These are phyloP conservation scores for Typhlichthys subterraneus DNA, from an alignment of 2,797 vertebrate species.

Conservation along the genomic window DNA sequence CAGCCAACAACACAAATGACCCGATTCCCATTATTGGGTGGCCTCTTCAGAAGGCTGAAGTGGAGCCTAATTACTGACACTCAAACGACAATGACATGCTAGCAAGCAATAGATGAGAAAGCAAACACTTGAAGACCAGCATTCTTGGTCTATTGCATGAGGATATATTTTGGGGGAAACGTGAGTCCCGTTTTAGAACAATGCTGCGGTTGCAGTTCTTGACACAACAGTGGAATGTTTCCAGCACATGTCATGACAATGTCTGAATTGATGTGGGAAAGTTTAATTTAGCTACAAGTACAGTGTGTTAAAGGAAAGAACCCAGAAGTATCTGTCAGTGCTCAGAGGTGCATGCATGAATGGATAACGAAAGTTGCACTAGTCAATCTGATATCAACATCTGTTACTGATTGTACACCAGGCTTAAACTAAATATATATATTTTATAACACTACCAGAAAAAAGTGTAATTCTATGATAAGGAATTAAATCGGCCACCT, in stretches of 20 bases:
- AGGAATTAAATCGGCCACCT: slow-evolving; percentile 14
- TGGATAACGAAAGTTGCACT: too few species aligned
- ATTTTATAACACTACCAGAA: background rate
- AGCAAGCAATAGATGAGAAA: slow-evolving; percentile 55
- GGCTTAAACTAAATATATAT: too few species aligned
- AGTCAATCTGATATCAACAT: too few species aligned
- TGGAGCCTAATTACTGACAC: slow-evolving; percentile 46
- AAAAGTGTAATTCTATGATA: background rate
- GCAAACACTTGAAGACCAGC: slow-evolving; percentile 54
- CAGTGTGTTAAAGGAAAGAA: background rate
- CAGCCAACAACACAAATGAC: background rate
- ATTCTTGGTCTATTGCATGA: slow-evolving; percentile 37
- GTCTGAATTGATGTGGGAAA: background rate
- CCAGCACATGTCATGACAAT: background rate
- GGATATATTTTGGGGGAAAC: slow-evolving; percentile 46
- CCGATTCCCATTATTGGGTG: slow-evolving; percentile 11
- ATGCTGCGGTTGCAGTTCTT: slow-evolving; percentile 4
- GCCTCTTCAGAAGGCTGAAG: slow-evolving; percentile 31
- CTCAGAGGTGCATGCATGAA: too few species aligned
- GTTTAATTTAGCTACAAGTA: background rate
- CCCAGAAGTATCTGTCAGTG: too few species aligned
- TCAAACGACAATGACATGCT: slow-evolving; percentile 53
- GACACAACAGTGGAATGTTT: slow-evolving; percentile 32
- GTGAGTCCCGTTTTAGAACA: slow-evolving; percentile 37
- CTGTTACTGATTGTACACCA: too few species aligned